Percentiles rank a stretch among this genome's conserved stretches.
These are phyloP conservation scores for Pyrrhia umbra DNA, from an alignment of 2,888 invertebrate genomes.

Conservation along the genomic window DNA sequence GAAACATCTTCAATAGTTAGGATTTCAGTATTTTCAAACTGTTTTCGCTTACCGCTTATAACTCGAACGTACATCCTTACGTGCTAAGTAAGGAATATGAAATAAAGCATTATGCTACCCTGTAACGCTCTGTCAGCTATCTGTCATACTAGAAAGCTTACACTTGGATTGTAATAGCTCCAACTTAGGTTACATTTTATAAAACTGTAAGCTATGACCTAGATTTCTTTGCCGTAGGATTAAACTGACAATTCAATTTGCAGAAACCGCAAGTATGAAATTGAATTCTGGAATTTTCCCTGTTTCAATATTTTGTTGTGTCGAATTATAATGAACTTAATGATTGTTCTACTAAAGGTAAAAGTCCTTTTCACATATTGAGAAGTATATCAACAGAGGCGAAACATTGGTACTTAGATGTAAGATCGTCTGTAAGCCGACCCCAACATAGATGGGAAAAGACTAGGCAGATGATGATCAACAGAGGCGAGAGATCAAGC, in stretches of 20 bases:
- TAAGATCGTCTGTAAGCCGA: too few species aligned
- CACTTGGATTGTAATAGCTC: constrained; percentile 25
- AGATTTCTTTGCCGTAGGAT: constrained; percentile 10
- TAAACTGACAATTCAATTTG: not conserved
- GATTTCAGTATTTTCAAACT: too few species aligned
- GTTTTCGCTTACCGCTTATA: constrained; percentile 14
- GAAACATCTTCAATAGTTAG: too few species aligned
- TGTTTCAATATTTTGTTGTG: not conserved
- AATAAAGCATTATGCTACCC: constrained; percentile 42
- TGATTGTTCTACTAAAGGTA: too few species aligned
- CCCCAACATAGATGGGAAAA: too few species aligned
- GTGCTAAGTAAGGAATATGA: constrained; percentile 36
- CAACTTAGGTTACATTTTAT: constrained; percentile 10
- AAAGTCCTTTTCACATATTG: too few species aligned
- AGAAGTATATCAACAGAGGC: too few species aligned
- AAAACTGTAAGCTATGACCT: not conserved
- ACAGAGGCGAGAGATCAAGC: too few species aligned
- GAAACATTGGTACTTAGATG: too few species aligned
- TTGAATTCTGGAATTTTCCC: not conserved
- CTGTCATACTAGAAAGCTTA: constrained; percentile 31
- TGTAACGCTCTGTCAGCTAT: constrained; percentile 22
- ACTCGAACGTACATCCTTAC: constrained; percentile 18
- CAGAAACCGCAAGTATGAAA: not conserved
- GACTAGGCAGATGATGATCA: too few species aligned
- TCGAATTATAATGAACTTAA: too few species aligned